Conservation (phyloP, 2,888 invertebrate species). For the Drosophila phalerata region DNA sequence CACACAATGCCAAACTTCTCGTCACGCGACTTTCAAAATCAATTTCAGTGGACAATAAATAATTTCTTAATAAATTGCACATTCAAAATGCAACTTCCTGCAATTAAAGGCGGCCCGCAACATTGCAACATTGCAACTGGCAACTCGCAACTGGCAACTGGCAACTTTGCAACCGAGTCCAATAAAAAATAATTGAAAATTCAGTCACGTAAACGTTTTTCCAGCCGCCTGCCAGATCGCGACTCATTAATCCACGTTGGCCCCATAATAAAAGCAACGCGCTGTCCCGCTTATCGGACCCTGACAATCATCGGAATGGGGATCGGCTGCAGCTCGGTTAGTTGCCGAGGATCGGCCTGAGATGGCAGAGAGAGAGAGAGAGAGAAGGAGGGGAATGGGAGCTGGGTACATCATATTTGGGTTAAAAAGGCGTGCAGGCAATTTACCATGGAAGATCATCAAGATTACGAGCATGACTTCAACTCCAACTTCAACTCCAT, state of each 20-base stretch:
- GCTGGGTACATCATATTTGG: conserved; percentile 62
- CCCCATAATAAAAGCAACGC: conserved; percentile 56
- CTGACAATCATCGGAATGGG: conserved; percentile 51
- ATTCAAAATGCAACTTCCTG: conserved; percentile 76
- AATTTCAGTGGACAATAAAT: conserved; percentile 73
- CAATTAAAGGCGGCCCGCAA: conserved; percentile 70
- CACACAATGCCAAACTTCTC: conserved; percentile 56
- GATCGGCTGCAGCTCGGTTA: conserved; percentile 10
- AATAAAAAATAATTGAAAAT: conserved; percentile 79
- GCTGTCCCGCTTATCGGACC: conserved; percentile 58
- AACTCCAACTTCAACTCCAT: conserved; percentile 20
- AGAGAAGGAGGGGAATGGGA: neutral
- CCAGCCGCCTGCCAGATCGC: conserved; percentile 70
- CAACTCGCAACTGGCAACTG: conserved; percentile 15
- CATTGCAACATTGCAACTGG: conserved; percentile 31
- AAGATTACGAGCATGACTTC: conserved; percentile 57
- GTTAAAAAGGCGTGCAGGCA: conserved; percentile 75
- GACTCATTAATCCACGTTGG: conserved; percentile 68
- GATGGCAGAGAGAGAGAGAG: neutral
- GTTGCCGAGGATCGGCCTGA: neutral
- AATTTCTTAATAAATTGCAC: conserved; percentile 79
- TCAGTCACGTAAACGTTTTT: conserved; percentile 77
- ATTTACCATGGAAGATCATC: conserved; percentile 68
- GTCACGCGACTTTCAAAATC: conserved; percentile 78
- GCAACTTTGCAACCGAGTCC: conserved; percentile 40